Conservation (phyloP, 1,140 invertebrate species). For the Lepidotrigona ventralis region DNA sequence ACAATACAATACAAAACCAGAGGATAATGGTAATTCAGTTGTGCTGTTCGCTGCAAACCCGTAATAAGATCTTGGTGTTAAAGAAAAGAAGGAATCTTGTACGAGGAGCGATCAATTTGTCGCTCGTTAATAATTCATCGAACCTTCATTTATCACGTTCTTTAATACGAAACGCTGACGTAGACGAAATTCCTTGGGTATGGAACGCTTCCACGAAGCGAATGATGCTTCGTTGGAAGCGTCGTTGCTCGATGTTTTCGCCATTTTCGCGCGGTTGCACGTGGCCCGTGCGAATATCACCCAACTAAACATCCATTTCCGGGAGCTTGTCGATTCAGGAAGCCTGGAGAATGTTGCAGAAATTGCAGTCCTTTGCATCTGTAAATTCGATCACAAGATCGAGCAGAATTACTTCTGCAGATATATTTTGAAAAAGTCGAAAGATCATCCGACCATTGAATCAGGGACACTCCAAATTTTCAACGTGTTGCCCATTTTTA, state of each 20-base stretch:
- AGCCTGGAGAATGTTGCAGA: not conserved
- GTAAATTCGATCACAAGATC: not conserved
- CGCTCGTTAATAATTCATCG: no score
- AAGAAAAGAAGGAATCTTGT: not conserved
- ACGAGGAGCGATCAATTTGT: not conserved
- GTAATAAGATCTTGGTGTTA: not conserved
- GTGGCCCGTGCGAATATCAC: slow-evolving; percentile 14
- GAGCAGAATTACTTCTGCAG: not conserved
- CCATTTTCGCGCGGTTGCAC: slow-evolving; percentile 7
- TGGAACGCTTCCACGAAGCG: not conserved
- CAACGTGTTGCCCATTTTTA: no score
- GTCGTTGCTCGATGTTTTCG: slow-evolving; percentile 12
- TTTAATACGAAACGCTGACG: not conserved
- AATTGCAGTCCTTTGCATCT: not conserved
- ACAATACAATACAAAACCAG: no score
- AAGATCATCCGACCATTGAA: no score
- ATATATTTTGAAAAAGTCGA: not conserved
- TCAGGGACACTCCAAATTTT: no score
- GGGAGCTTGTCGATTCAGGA: not conserved
- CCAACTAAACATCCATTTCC: slow-evolving; percentile 32
- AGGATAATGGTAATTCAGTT: no score
- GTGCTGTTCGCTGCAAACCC: not conserved
- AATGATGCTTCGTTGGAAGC: not conserved
- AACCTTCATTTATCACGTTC: not conserved
- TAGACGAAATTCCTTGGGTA: not conserved